phyloP scores from a whole-genome alignment of 2,888 invertebrate genomes.

The Tachina lurida region DNA sequence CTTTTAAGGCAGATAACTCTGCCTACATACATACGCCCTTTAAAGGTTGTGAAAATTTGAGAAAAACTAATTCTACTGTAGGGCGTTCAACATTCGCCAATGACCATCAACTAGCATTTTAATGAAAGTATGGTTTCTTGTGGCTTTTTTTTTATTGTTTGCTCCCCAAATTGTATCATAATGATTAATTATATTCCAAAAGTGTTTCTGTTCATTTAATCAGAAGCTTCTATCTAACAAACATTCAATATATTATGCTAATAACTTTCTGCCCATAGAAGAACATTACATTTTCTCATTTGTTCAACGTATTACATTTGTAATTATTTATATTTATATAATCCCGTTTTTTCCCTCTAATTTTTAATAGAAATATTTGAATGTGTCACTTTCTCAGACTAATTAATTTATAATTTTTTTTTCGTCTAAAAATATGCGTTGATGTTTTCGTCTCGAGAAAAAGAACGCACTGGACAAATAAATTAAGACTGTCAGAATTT shows the following conservation, averaged over 20 bases:
- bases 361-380: not conserved
- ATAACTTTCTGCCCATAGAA: not conserved
- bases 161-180: slow-evolving; percentile 8
- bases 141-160: not conserved
- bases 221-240: not conserved
- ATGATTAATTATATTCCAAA: slow-evolving; percentile 48
- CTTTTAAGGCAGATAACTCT: too few relatives aligned
- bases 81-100: not conserved
- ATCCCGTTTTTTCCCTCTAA: too few relatives aligned
- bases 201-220: not conserved
- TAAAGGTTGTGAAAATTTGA: too few relatives aligned
- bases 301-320: not conserved
- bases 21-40: too few relatives aligned
- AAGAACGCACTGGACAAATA: slow-evolving; percentile 7
- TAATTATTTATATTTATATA: not conserved
- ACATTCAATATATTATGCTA: not conserved
- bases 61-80: not conserved
- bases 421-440: slow-evolving; percentile 4
- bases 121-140: slow-evolving; percentile 21
- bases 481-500: not conserved
- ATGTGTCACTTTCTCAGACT: not conserved
- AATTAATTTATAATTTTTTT: slow-evolving; percentile 3
- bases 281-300: not conserved
- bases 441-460: not conserved
- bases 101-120: not conserved